These are phyloP conservation scores for Lonchura striata DNA, from an alignment of 2,113 vertebrate genomes.

Conservation along the genomic window DNA sequence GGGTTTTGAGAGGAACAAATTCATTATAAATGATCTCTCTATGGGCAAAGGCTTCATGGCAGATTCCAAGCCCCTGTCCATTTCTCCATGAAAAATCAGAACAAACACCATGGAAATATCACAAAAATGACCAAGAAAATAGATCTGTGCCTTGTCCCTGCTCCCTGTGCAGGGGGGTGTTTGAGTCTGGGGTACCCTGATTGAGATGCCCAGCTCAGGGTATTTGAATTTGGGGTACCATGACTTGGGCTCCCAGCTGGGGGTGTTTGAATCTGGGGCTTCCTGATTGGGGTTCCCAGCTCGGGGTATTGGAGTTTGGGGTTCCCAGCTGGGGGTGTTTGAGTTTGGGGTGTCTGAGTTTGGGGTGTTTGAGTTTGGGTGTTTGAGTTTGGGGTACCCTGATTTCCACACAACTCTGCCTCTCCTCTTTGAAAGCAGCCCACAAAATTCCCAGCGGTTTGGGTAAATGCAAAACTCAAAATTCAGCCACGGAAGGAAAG, in stretches of 20 bases:
- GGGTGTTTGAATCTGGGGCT: not conserved
- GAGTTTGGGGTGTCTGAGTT: too few species aligned
- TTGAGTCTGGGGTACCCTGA: not conserved
- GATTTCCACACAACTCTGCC: not conserved
- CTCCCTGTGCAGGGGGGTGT: not conserved
- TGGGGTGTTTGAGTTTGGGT: too few species aligned
- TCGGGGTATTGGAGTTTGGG: not conserved
- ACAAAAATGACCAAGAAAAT: fast-evolving
- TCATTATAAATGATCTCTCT: not conserved
- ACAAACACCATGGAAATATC: fast-evolving
- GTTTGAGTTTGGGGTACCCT: not conserved
- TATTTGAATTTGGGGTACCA: too few species aligned
- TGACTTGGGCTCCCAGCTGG: not conserved
- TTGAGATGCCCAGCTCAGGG: not conserved
- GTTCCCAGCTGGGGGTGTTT: not conserved
- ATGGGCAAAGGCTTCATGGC: not conserved
- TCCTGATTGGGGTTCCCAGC: too few species aligned
- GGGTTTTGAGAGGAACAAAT: not conserved
- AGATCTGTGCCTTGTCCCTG: not conserved
- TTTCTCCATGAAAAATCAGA: not conserved
- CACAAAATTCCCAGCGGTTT: not conserved
- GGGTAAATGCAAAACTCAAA: not conserved
- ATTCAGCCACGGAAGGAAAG: not conserved
- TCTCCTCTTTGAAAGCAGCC: not conserved
- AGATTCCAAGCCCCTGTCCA: not conserved